Percentiles rank a stretch among this genome's conserved stretches.
phyloP scores from a whole-genome alignment of 1,140 invertebrate genomes.

The Drosophila persimilis region DNA sequence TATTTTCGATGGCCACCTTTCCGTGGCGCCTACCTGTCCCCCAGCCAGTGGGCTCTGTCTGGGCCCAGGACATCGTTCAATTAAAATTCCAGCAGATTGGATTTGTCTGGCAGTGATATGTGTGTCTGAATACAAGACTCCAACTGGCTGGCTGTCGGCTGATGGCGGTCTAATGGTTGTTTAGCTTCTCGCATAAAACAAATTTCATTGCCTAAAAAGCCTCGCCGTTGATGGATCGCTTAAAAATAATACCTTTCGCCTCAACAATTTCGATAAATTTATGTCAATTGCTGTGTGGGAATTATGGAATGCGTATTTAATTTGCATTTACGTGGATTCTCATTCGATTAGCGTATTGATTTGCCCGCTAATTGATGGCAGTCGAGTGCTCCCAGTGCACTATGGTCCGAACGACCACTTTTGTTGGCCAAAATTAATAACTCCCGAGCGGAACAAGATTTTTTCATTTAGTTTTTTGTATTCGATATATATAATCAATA shows the following conservation, averaged over 20 bases:
- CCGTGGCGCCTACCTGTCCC: slow-evolving; percentile 8
- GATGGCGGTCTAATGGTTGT: too few relatives aligned
- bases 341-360: slow-evolving; percentile 4
- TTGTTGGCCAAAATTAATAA: too few relatives aligned
- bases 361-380: slow-evolving; percentile 3
- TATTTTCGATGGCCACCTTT: slow-evolving; percentile 39
- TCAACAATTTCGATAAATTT: too few relatives aligned
- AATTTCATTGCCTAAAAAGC: slow-evolving; percentile 47
- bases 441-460: too few relatives aligned
- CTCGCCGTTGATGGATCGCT: too few relatives aligned
- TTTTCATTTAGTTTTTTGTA: too few relatives aligned
- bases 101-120: neutral
- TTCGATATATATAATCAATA: too few relatives aligned
- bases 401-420: too few relatives aligned
- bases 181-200: slow-evolving; percentile 46
- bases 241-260: too few relatives aligned
- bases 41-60: neutral
- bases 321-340: slow-evolving; percentile 11
- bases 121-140: slow-evolving; percentile 7
- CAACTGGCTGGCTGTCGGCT: too few relatives aligned
- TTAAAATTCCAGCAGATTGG: slow-evolving; percentile 47
- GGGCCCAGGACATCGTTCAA: slow-evolving; percentile 37
- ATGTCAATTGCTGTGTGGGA: too few relatives aligned
- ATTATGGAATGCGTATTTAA: neutral
- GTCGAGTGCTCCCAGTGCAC: too few relatives aligned